Base-by-base conservation (phyloP, 2,113 vertebrate species). In the Chroicocephalus ridibundus region DNA sequence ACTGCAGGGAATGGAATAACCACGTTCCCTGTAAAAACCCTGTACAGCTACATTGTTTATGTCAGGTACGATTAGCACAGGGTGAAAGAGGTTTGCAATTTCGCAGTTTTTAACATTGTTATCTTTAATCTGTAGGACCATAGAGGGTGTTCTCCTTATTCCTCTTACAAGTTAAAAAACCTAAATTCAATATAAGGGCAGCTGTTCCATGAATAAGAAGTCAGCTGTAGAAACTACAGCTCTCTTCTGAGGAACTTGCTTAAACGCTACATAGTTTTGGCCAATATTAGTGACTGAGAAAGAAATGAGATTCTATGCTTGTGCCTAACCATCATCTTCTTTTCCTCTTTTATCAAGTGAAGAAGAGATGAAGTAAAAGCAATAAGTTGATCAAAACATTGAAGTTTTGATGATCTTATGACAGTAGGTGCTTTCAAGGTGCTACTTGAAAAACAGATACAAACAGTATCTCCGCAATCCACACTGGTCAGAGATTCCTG, bases 381-480 rank as follows among this genome's bases (percentile, higher is more conserved):
- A 95, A 92, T 91, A 96, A 55, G 92, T 51, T 95, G 82, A 94
- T 96, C 51, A 96, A 92, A 86, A 82, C 83, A 47, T 71, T 62
- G 1, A 72, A 29, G 94, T 97, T 97, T 96, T 90, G 76, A 84
- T 97, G 65, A 96, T 80, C 96, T 94, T 94, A 87, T 64, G 85
- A 94, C 74, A 97, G 44, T 74, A 94, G 97, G 98, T 98, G 98
- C 97, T 98, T 94, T 96, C 20, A 46, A 66, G 64, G 64, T 66
- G 42, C 64, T 98, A 97, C 97, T 97, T 97, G 97, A 97, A 97
- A 95, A 96, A 55, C 69, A 62, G 97, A 91, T 91, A 82, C 86
- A 51, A 84, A 76, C 55, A 60, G 87, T 96, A 84, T 97, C 91
- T 93, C 79, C 14, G 25, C 92, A 86, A 9, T 62, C 91, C 74